Evolutionary conservation across 2,113 vertebrate genomes (phyloP), one percentile per base, ranked within the genome.

Genomic region (Labrus mixtus): DNA sequence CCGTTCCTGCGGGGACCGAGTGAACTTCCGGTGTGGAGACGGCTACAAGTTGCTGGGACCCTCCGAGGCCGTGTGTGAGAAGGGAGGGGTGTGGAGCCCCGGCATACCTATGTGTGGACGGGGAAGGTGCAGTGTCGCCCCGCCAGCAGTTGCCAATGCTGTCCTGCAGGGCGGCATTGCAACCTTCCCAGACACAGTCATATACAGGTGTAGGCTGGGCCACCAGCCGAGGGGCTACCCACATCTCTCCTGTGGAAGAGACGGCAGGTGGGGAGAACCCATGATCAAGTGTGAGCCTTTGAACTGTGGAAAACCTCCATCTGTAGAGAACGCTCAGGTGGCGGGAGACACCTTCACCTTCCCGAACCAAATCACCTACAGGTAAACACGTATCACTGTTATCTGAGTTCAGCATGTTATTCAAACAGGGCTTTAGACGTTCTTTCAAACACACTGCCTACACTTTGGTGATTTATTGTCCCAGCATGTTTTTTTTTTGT

Each of bases 11-110:
- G 98, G 97, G 1, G 90, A 93, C 3, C 86, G 55, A 10, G 83
- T 94, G 16, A 79, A 55, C 71, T 95, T 99, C 89, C 94, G 91
- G 0, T 99, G 98, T 57, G 80, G 95, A 39, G 95, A 95, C 17
- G 96, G 97, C 59, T 97, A 97, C 85, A 95, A 87, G 66, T 90
- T 96, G 22, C 90, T 96, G 33, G 98, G 98, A 3, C 95, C 95
- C 54, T 83, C 95, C 41, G 89, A 96, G 86, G 92, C 97, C 23
- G 89, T 86, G 19, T 99, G 98, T 57, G 95, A 96, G 73, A 91
- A 91, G 69, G 94, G 95, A 39, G 96, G 95, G 66, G 92, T 94
- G 61, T 99, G 98, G 98, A 96, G 93, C 82, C 94, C 96, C 1
- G 95, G 93, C 6, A 92, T 98, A 74, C 97, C 98, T 16, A 88